Conservation (phyloP, 1,140 invertebrate genomes). For the Elymnias hypermnestra region DNA sequence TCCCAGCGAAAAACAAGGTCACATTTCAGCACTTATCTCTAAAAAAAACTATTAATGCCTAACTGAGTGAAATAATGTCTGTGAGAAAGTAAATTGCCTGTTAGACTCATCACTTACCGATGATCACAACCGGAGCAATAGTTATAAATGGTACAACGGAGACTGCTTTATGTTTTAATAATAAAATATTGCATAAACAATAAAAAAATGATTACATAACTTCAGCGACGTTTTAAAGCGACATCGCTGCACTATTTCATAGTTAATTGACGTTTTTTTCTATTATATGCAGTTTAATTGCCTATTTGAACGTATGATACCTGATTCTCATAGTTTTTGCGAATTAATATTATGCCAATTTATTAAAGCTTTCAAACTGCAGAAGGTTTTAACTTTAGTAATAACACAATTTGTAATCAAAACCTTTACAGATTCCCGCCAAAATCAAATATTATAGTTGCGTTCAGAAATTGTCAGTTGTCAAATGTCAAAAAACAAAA, state of each 20-base stretch:
- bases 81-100: too few species aligned
- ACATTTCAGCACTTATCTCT: too few species aligned
- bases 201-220: not conserved
- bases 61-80: too few species aligned
- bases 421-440: not conserved
- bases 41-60: too few species aligned
- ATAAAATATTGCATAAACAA: not conserved
- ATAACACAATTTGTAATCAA: not conserved
- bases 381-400: not conserved
- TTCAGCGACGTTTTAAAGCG: not conserved
- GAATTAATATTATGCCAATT: not conserved
- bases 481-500: too few species aligned
- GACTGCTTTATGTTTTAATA: too few species aligned
- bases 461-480: too few species aligned
- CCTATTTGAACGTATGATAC: not conserved
- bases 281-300: not conserved
- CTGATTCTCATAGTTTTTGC: slow-evolving; percentile 5
- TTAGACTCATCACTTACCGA: too few species aligned
- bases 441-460: too few species aligned
- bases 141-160: too few species aligned
- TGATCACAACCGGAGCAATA: too few species aligned
- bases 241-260: not conserved
- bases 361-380: not conserved
- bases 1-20: too few species aligned
- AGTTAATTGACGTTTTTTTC: slow-evolving; percentile 1